A percentile compares a stretch with the other conserved stretches of the same genome.
phyloP scores from a whole-genome alignment of 1,140 invertebrate genomes.

The Zaprionus davidi region DNA sequence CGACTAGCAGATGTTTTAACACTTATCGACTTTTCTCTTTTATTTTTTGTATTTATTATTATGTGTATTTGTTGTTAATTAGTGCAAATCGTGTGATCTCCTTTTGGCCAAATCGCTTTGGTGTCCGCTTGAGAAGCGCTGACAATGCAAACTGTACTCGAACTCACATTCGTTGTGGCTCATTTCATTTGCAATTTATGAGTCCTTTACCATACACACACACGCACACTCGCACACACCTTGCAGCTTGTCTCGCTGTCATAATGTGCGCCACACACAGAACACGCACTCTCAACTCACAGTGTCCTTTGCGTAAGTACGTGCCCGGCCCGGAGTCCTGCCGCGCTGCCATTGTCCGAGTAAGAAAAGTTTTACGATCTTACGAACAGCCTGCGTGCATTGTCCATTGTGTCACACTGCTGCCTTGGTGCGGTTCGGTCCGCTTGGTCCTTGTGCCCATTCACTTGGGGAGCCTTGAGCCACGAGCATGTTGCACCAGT shows the following conservation, averaged over 20 bases:
- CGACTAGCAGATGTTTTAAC: conserved; percentile 62
- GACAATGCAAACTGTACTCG: conserved; percentile 7
- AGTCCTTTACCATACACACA: conserved; percentile 27
- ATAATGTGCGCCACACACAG: conserved; percentile 50
- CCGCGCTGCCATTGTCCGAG: conserved; percentile 54
- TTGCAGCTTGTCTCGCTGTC: conserved; percentile 62
- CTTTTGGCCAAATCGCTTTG: conserved; percentile 31
- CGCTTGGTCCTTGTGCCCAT: conserved; percentile 40
- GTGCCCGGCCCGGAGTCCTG: conserved; percentile 56
- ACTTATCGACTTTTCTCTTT: conserved; percentile 21
- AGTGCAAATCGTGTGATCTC: conserved; percentile 56
- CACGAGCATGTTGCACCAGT: conserved; percentile 22
- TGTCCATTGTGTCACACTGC: conserved; percentile 44
- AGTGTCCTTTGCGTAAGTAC: conserved; percentile 58
- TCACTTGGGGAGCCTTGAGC: conserved; percentile 28
- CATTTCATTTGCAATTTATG: conserved; percentile 84
- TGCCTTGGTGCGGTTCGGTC: conserved; percentile 11
- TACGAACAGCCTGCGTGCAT: conserved; percentile 64
- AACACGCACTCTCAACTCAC: conserved; percentile 5
- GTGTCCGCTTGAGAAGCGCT: background rate
- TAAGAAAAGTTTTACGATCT: conserved; percentile 70
- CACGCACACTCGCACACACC: conserved; percentile 47
- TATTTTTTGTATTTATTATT: conserved; percentile 39
- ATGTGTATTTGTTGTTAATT: conserved; percentile 78
- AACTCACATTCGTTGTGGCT: conserved; percentile 76